These are phyloP conservation scores for Pelobates cultripes DNA, from an alignment of 2,797 vertebrate species.

Conservation along the genomic window DNA sequence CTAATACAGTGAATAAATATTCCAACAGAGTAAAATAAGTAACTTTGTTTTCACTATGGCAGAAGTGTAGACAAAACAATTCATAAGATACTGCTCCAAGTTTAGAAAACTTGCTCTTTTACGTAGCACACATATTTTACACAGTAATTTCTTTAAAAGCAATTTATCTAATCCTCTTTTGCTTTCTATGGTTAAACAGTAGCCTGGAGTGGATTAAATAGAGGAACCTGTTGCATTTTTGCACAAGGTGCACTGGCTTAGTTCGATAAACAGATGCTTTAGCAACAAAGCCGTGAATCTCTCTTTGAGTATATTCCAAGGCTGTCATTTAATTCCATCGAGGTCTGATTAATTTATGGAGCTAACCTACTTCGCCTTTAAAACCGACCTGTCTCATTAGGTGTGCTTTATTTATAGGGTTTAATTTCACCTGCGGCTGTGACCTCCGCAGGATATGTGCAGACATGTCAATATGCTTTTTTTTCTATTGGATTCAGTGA, in stretches of 20 bases:
- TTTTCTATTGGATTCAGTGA: not conserved
- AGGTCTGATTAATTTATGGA: constrained; percentile 15
- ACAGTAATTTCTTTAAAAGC: constrained; percentile 20
- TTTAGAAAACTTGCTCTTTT: not conserved
- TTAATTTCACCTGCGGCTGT: constrained; percentile 7
- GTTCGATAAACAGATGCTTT: constrained; percentile 18
- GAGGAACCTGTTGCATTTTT: constrained; percentile 18
- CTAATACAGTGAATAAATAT: too few relatives aligned
- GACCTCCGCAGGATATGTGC: not conserved
- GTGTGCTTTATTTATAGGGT: constrained; percentile 14
- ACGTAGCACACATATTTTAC: not conserved
- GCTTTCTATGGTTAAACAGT: not conserved
- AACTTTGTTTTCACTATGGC: too few relatives aligned
- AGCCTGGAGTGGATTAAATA: not conserved
- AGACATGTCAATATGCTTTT: not conserved
- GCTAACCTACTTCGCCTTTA: constrained; percentile 14
- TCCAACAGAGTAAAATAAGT: too few relatives aligned
- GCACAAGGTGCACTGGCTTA: not conserved
- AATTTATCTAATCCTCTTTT: constrained; percentile 4
- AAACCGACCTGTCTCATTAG: constrained; percentile 2
- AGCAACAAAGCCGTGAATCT: constrained; percentile 6
- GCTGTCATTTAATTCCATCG: constrained; percentile 19
- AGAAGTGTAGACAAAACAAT: not conserved
- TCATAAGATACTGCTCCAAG: not conserved
- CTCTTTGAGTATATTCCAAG: not conserved